Evolutionary conservation across 2,113 vertebrate species (phyloP).

Genomic region (Orientallactaga bullata): DNA sequence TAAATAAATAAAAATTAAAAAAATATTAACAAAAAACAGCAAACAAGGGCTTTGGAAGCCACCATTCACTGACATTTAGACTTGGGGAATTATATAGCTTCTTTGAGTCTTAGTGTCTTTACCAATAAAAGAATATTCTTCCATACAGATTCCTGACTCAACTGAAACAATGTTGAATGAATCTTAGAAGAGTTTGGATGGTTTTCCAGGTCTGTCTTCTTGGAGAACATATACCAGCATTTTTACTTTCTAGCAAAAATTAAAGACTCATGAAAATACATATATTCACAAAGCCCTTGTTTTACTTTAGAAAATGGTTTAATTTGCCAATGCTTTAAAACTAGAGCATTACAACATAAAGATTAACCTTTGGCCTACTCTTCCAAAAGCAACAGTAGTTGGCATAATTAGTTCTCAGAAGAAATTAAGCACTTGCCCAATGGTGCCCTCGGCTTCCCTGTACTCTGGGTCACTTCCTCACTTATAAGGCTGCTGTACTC

Average conservation of each 20-base stretch:
- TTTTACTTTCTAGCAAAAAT: background rate
- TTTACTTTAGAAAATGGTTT: background rate
- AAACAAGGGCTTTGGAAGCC: background rate
- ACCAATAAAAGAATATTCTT: background rate
- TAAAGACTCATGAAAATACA: background rate
- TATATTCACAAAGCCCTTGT: background rate
- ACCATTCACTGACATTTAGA: background rate
- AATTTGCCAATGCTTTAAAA: background rate
- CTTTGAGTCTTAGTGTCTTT: constrained; percentile 22
- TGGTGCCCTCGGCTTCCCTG: background rate
- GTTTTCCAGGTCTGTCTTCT: background rate
- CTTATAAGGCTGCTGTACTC: background rate
- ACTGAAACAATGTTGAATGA: constrained; percentile 2
- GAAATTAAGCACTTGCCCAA: background rate
- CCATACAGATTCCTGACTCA: background rate
- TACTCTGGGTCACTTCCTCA: background rate
- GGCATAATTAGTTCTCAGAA: background rate
- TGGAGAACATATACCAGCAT: background rate
- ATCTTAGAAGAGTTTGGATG: background rate
- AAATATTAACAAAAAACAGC: background rate
- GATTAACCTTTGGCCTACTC: background rate
- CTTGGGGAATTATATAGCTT: background rate
- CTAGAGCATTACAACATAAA: background rate
- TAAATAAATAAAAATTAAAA: too few species aligned
- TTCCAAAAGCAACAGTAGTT: background rate